Percentiles rank a stretch among this genome's conserved stretches.
Evolutionary conservation across 2,797 vertebrate species (phyloP).

Genomic region (Lacerta viridis): DNA sequence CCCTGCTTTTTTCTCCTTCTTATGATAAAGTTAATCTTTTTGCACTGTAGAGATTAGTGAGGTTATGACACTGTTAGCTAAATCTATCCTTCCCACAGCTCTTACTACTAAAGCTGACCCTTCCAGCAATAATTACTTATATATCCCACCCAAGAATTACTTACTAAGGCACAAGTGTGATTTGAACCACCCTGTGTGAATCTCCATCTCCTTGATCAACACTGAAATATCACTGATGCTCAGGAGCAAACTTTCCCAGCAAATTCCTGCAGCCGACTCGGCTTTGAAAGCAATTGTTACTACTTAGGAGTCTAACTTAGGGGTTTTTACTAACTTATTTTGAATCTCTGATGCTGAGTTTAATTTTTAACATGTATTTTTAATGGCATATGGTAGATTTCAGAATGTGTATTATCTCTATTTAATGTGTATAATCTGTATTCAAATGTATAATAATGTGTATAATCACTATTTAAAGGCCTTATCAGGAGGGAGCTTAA

Average conservation of each 20-base stretch:
- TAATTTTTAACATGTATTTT: neutral
- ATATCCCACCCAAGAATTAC: neutral
- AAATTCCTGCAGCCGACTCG: neutral
- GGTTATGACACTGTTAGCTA: conserved; percentile 25
- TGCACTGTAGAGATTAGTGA: conserved; percentile 9
- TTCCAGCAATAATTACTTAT: conserved; percentile 7
- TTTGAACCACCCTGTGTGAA: neutral
- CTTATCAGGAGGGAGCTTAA: neutral
- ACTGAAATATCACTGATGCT: conserved; percentile 11
- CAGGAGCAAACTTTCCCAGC: conserved; percentile 14
- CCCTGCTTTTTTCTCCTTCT: neutral
- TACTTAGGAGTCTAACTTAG: neutral
- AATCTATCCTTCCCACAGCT: conserved; percentile 17
- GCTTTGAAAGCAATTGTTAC: neutral
- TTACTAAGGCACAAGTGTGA: conserved; percentile 19
- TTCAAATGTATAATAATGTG: neutral
- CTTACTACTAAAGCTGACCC: conserved; percentile 10
- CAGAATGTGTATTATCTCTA: neutral
- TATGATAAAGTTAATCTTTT: neutral
- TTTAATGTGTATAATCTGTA: neutral
- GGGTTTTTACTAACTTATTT: conserved; percentile 2
- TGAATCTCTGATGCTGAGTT: neutral
- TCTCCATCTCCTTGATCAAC: conserved; percentile 3
- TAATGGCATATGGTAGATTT: conserved; percentile 11
- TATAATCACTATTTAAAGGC: neutral